Conservation (phyloP, 2,888 invertebrate genomes). For the Amitus sp. region DNA sequence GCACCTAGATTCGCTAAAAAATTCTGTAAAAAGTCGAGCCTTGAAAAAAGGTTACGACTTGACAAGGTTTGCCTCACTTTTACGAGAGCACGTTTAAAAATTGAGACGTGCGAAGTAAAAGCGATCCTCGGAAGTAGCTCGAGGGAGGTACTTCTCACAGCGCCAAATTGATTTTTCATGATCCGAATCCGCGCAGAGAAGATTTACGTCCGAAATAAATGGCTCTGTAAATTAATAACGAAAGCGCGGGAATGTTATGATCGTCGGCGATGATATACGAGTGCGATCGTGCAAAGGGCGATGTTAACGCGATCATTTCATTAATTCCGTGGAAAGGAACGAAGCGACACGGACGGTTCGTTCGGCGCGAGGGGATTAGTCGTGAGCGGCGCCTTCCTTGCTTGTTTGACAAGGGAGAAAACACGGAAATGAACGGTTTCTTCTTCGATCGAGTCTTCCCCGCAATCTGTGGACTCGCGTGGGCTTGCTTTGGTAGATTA, state of each 20-base stretch:
- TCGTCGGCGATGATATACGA: background rate
- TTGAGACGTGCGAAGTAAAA: slow-evolving; percentile 38
- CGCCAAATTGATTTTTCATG: background rate
- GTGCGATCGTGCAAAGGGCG: background rate
- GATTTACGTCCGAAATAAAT: background rate
- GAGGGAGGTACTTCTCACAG: background rate
- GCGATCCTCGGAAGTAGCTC: no score
- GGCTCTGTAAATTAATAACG: background rate
- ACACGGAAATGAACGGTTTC: slow-evolving; percentile 43
- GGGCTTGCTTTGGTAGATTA: slow-evolving; percentile 38
- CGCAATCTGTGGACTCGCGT: slow-evolving; percentile 34
- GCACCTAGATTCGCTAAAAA: no score
- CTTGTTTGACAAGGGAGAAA: slow-evolving; percentile 40
- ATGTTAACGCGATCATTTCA: background rate
- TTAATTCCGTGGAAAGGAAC: background rate
- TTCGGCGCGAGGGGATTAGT: background rate
- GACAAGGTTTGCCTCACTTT: slow-evolving; percentile 11
- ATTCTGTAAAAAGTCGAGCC: no score
- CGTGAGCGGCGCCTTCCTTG: slow-evolving; percentile 12
- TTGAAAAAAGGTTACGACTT: slow-evolving; percentile 10
- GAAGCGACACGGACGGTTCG: background rate
- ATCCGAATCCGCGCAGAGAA: background rate
- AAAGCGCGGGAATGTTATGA: background rate
- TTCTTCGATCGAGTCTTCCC: slow-evolving; percentile 37
- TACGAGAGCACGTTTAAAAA: slow-evolving; percentile 20